Conservation (phyloP, 2,888 invertebrate species). For the Pandemis corylana region DNA sequence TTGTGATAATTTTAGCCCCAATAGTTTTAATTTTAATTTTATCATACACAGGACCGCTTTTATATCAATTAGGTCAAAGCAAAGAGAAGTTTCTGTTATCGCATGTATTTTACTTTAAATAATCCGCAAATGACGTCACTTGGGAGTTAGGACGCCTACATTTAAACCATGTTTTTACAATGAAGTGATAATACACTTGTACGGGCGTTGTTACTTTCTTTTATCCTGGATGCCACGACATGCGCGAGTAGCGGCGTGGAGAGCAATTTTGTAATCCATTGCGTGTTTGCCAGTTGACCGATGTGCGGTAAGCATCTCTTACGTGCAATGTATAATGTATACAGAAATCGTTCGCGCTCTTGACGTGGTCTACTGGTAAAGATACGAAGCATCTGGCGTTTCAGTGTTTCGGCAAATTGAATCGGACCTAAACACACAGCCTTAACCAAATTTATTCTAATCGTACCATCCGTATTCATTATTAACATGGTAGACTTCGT, state of each 20-base stretch:
- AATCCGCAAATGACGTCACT: not conserved
- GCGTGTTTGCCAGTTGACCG: too few relatives aligned
- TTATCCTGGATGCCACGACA: not conserved
- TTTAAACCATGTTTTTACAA: not conserved
- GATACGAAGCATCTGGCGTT: constrained; percentile 16
- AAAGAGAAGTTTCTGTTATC: not conserved
- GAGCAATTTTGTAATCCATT: too few relatives aligned
- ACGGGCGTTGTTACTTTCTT: not conserved
- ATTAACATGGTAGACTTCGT: constrained; percentile 1
- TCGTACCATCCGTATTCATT: constrained; percentile 21
- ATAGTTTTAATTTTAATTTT: not conserved
- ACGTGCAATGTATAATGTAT: too few relatives aligned
- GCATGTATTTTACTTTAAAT: not conserved
- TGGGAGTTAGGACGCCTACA: not conserved
- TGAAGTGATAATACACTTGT: not conserved
- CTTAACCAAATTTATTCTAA: constrained; percentile 31
- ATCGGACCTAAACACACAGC: constrained; percentile 29
- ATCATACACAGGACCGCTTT: too few relatives aligned
- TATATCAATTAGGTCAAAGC: not conserved
- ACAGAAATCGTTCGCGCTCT: too few relatives aligned
- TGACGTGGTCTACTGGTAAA: too few relatives aligned
- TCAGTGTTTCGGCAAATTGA: constrained; percentile 23
- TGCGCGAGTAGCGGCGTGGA: too few relatives aligned
- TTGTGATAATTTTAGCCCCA: not conserved
- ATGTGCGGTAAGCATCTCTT: too few relatives aligned